These are phyloP conservation scores for Chionomys nivalis DNA, from an alignment of 2,113 vertebrate genomes.

Conservation along the genomic window DNA sequence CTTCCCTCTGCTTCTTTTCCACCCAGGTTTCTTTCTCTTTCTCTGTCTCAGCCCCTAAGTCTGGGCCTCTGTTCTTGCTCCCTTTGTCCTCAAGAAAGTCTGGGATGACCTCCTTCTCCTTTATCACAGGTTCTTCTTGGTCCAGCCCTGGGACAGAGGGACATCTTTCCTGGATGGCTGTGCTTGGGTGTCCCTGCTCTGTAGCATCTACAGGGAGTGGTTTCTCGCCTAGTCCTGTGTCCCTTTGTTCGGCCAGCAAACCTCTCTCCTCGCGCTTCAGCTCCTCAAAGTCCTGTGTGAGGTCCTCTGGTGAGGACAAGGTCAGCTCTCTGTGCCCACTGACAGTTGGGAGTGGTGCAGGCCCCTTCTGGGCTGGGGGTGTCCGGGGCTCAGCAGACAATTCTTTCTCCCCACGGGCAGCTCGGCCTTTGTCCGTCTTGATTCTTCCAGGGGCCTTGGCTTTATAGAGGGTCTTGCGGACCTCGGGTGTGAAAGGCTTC, in stretches of 20 bases:
- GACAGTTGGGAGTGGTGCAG: conserved; percentile 74
- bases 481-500: conserved; percentile 96
- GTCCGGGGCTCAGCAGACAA: conserved; percentile 79
- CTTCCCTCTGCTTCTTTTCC: conserved; percentile 77
- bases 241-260: conserved; percentile 70
- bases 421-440: conserved; percentile 91
- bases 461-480: conserved; percentile 96
- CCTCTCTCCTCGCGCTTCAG: conserved; percentile 90
- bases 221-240: conserved; percentile 42
- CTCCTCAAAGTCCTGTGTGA: conserved; percentile 97
- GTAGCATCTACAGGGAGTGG: background rate
- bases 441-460: conserved; percentile 93
- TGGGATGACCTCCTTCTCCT: conserved; percentile 59
- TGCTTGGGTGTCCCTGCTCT: conserved; percentile 15
- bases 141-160: conserved; percentile 18
- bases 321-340: conserved; percentile 85
- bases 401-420: conserved; percentile 86
- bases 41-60: conserved; percentile 73
- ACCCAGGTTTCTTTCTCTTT: conserved; percentile 81
- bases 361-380: conserved; percentile 73
- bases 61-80: conserved; percentile 42
- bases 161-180: background rate
- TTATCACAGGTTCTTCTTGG: conserved; percentile 53
- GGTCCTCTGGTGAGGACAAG: conserved; percentile 96
- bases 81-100: conserved; percentile 35